Percentiles rank a stretch among this genome's conserved stretches.
These are phyloP conservation scores for Buteo buteo DNA, from an alignment of 2,113 vertebrate species.

Conservation along the genomic window DNA sequence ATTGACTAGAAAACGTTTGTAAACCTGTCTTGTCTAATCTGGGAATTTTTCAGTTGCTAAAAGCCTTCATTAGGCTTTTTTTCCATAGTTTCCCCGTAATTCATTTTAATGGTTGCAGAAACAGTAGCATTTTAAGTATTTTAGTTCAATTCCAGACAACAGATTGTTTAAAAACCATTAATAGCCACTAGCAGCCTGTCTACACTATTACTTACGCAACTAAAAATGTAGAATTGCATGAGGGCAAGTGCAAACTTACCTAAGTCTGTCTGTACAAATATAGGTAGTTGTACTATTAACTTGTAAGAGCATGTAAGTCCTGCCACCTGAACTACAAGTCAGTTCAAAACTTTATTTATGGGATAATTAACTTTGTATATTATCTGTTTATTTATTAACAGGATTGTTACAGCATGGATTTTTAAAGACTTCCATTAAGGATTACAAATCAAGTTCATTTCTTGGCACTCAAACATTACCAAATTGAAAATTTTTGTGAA, in stretches of 20 bases:
- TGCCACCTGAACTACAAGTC: not conserved
- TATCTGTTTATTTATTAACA: conserved; percentile 37
- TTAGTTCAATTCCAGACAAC: not conserved
- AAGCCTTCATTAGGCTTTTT: not conserved
- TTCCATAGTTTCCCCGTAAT: not conserved
- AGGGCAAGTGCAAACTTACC: not conserved
- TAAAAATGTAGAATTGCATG: not conserved
- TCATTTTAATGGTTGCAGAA: not conserved
- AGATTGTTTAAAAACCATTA: not conserved
- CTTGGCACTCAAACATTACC: conserved; percentile 24
- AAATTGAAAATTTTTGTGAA: not conserved
- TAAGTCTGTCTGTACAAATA: not conserved
- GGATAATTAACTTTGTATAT: not conserved
- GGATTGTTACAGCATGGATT: conserved; percentile 24
- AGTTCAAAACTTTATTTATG: not conserved
- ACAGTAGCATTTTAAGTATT: not conserved
- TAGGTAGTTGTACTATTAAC: accelerated
- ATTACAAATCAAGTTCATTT: conserved; percentile 22
- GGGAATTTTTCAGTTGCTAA: not conserved
- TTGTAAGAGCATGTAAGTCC: not conserved
- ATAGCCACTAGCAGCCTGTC: not conserved
- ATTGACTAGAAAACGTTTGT: not conserved
- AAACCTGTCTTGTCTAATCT: not conserved
- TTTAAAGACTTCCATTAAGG: not conserved
- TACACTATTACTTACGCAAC: not conserved